phyloP scores from a whole-genome alignment of 2,797 vertebrate species.

The Kryptopterus vitreolus region DNA sequence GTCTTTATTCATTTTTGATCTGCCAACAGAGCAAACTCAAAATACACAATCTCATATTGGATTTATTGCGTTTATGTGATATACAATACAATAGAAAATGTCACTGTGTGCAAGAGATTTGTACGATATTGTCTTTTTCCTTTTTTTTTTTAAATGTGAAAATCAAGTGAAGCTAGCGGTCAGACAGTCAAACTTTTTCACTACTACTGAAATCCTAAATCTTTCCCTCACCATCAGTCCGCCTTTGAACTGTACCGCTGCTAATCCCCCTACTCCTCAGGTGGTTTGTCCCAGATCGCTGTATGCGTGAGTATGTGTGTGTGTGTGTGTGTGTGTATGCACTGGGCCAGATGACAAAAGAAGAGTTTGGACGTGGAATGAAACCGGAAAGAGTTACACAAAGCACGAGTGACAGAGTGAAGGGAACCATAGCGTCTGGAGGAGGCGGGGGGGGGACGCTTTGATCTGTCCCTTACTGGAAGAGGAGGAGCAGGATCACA shows the following conservation, averaged over 20 bases:
- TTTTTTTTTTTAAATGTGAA: too few relatives aligned
- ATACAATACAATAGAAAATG: not conserved
- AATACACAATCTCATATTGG: too few relatives aligned
- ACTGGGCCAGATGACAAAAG: constrained; percentile 63
- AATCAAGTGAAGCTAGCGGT: not conserved
- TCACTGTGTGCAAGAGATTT: not conserved
- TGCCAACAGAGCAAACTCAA: too few relatives aligned
- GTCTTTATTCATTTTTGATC: not conserved
- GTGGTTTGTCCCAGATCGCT: constrained; percentile 68
- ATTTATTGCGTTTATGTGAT: too few relatives aligned
- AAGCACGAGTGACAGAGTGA: constrained; percentile 55
- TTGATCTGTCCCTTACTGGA: constrained; percentile 53
- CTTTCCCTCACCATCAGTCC: constrained; percentile 28
- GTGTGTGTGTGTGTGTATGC: constrained; percentile 46
- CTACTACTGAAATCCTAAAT: constrained; percentile 28
- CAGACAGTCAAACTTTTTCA: constrained; percentile 25
- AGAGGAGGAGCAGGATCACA: constrained; percentile 50
- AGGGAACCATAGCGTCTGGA: constrained; percentile 56
- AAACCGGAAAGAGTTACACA: constrained; percentile 68
- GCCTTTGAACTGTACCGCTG: constrained; percentile 68
- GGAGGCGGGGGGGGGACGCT: constrained; percentile 51
- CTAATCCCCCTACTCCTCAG: constrained; percentile 73
- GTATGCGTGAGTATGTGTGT: constrained; percentile 26
- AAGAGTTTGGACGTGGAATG: constrained; percentile 64
- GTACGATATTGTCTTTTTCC: not conserved